These are phyloP conservation scores for Holothuria leucospilota DNA, from an alignment of 53 echinoderm and acorn worm species.

Conservation along the genomic window DNA sequence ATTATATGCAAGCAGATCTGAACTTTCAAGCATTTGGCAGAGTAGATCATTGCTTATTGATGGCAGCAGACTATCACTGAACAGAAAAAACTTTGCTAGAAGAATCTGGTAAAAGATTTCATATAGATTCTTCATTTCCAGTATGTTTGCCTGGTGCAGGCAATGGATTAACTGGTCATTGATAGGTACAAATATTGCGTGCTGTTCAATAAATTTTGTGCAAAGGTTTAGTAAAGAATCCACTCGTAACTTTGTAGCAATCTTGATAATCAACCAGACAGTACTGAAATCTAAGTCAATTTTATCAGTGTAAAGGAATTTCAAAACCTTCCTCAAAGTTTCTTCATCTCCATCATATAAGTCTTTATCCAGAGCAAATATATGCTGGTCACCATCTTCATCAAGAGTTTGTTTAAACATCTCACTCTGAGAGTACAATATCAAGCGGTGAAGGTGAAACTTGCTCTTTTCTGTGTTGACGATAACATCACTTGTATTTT, in stretches of 20 bases:
- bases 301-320: slow-evolving; percentile 24
- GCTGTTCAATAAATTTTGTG: not conserved
- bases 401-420: slow-evolving; percentile 2
- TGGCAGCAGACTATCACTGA: not conserved
- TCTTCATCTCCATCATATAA: not conserved
- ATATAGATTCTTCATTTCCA: not conserved
- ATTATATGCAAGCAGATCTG: not conserved
- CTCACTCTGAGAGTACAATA: slow-evolving; percentile 2
- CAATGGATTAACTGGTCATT: not conserved
- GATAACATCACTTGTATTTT: not conserved
- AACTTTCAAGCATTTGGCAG: slow-evolving; percentile 1
- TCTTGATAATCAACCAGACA: not conserved
- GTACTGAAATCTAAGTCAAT: not conserved
- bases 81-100: slow-evolving; percentile 7
- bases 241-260: not conserved
- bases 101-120: not conserved
- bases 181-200: slow-evolving; percentile 1
- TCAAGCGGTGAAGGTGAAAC: not conserved
- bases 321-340: not conserved
- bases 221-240: not conserved
- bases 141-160: not conserved
- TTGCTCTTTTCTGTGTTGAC: not conserved
- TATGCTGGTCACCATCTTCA: too few relatives aligned
- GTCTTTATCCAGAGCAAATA: not conserved
- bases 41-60: not conserved